Conservation (phyloP, 2,113 vertebrate species). For the Lophius piscatorius region DNA sequence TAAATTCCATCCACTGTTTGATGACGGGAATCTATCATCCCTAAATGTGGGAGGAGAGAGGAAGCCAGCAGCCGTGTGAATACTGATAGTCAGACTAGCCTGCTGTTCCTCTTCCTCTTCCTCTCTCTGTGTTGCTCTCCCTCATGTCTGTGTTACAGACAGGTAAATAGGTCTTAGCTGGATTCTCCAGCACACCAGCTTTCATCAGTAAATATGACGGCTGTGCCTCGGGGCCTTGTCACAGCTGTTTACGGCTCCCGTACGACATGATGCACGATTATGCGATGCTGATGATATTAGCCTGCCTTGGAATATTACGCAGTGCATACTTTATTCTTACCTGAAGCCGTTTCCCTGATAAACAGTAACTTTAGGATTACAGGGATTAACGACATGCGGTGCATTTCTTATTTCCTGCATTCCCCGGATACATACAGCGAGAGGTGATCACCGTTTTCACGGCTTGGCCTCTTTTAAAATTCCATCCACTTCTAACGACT, state of each 20-base stretch:
- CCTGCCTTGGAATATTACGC: slow-evolving; percentile 41
- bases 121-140: background rate
- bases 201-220: slow-evolving; percentile 62
- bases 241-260: slow-evolving; percentile 34
- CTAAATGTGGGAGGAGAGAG: slow-evolving; percentile 19
- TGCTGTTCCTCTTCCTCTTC: slow-evolving; percentile 3
- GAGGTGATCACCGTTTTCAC: too few species aligned
- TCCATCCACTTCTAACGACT: too few species aligned
- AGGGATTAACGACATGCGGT: too few species aligned
- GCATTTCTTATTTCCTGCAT: too few species aligned
- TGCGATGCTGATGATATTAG: slow-evolving; percentile 7
- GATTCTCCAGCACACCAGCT: slow-evolving; percentile 35
- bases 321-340: slow-evolving; percentile 10
- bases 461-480: too few species aligned
- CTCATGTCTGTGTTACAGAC: slow-evolving; percentile 18
- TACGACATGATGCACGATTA: slow-evolving; percentile 42
- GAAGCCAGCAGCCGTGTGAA: slow-evolving; percentile 39
- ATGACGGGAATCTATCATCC: slow-evolving; percentile 44
- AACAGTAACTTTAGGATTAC: background rate
- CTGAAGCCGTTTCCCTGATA: slow-evolving; percentile 16
- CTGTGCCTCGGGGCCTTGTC: slow-evolving; percentile 35
- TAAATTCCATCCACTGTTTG: slow-evolving; percentile 58
- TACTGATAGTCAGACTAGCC: slow-evolving; percentile 58
- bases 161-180: slow-evolving; percentile 52
- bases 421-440: too few species aligned